A percentile compares a stretch with the other conserved stretches of the same genome.
These are phyloP conservation scores for Eucera pruinosa DNA, from an alignment of 2,888 invertebrate genomes.

Conservation along the genomic window DNA sequence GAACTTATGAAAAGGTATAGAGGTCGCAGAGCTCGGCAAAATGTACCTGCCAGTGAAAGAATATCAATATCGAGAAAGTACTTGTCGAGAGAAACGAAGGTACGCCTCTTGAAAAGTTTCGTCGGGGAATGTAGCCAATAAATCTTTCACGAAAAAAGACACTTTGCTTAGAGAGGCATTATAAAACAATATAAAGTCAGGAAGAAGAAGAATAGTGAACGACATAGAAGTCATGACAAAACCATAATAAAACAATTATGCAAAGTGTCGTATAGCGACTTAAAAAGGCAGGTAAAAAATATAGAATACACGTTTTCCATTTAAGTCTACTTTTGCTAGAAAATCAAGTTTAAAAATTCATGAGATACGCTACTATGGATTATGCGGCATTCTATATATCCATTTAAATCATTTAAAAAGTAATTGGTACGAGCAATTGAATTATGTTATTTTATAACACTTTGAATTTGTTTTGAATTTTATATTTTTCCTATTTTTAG, in stretches of 20 bases:
- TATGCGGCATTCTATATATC: too few relatives aligned
- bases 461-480: too few relatives aligned
- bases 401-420: too few relatives aligned
- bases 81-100: slow-evolving; percentile 22
- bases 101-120: slow-evolving; percentile 35
- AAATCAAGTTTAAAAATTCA: too few relatives aligned
- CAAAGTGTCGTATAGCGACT: too few relatives aligned
- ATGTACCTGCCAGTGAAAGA: slow-evolving; percentile 27
- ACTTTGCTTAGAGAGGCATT: slow-evolving; percentile 16
- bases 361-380: too few relatives aligned
- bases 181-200: slow-evolving; percentile 37
- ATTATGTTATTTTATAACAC: too few relatives aligned
- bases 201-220: not conserved
- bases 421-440: too few relatives aligned
- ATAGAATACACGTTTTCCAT: too few relatives aligned
- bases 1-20: slow-evolving; percentile 16
- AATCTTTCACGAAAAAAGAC: slow-evolving; percentile 31
- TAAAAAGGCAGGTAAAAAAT: too few relatives aligned
- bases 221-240: not conserved
- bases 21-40: not conserved
- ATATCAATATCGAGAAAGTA: slow-evolving; percentile 48
- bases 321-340: too few relatives aligned
- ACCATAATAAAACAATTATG: slow-evolving; percentile 4
- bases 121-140: slow-evolving; percentile 31
- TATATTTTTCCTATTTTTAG: too few relatives aligned